These are phyloP conservation scores for Rotaria sp. DNA, from an alignment of 2,888 invertebrate species.

Conservation along the genomic window DNA sequence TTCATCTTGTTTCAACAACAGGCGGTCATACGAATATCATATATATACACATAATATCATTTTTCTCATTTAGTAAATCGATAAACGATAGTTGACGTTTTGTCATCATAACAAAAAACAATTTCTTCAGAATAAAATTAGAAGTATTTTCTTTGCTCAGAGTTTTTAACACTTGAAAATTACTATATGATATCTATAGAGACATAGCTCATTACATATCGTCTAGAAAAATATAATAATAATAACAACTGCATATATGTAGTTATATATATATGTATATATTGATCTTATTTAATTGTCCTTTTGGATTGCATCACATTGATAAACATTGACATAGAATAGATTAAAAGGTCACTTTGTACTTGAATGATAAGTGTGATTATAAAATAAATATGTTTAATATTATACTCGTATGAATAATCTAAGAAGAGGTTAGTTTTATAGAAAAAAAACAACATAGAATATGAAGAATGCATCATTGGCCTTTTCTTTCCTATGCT, in stretches of 20 bases:
- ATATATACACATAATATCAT: background rate
- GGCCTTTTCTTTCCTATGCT: background rate
- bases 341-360: background rate
- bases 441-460: background rate
- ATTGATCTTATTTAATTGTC: background rate
- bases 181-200: too few relatives aligned
- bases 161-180: background rate
- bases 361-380: background rate
- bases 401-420: background rate
- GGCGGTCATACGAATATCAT: background rate
- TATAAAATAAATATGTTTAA: background rate
- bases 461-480: background rate
- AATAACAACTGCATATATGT: background rate
- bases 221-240: background rate
- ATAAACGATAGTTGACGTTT: background rate
- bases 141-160: background rate
- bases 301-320: background rate
- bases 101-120: background rate
- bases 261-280: too few relatives aligned
- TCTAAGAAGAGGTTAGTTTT: background rate
- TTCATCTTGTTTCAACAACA: background rate
- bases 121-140: background rate
- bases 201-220: background rate
- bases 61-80: slow-evolving; percentile 4
- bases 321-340: background rate